Base-by-base conservation (phyloP, 1,140 invertebrate species). In the Sweltsa coloradensis region DNA sequence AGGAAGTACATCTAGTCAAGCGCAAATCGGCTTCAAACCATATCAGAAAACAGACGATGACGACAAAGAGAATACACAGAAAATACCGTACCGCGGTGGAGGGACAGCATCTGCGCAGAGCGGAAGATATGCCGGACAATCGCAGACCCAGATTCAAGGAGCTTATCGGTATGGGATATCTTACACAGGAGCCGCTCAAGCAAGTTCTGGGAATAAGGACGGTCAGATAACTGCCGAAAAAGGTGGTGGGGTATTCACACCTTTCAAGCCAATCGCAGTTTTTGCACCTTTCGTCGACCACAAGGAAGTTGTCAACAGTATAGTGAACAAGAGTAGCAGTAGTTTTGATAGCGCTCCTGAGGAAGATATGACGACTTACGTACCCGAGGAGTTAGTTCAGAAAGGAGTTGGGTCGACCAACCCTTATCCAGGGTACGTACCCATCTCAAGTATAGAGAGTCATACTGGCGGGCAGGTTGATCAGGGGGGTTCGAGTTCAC, bases 1-100 rank as follows among this genome's bases (percentile, higher is more conserved):
- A 14, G 85, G 85, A 3, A 81, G 78, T 53, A 88, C 85, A 0
- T 86, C 83, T 2, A 87, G 83, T 25, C 85, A 89, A 66, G 85
- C 85, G 13, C 85, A 88, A 67, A 86, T 89, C 34, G 85, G 84
- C 3, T 89, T 89, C 56, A 78, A 79, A 40, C 84, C 85, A 0
- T 78, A 80, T 50, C 72, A 75, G 60, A 68, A 78, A 61, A 55
- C 63, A 45, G 64, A 69, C 11, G 57, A 66, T 36, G 58, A 69
- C 45, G 54, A 62, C 45, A n/a, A n/a, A n/a, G 63, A 69, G n/a
- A 57, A 66, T 34, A 58, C 69, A 45, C 60, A 61, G 53, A 52
- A 47, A 5, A 64, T 63, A 23, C 75, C 79, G 26, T 83, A 82
- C 53, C 70, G 69, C 51, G 84, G 84, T 2, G 82, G 83, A 11